phyloP scores from a whole-genome alignment of 2,113 vertebrate species.

The Platysteira castanea region DNA sequence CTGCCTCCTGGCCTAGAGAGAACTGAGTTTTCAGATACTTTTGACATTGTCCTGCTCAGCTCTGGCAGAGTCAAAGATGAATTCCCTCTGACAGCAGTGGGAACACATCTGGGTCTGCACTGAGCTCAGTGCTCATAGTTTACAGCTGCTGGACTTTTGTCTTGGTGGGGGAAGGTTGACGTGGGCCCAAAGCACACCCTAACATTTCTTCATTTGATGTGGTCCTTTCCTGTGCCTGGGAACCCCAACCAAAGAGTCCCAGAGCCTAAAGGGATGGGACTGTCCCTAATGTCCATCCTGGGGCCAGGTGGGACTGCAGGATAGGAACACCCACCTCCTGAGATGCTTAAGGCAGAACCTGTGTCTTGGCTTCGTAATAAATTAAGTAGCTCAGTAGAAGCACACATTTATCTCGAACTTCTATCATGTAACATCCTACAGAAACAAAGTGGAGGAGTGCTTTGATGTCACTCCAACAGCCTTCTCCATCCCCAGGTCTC shows the following conservation, averaged over 20 bases:
- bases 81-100: background rate
- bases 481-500: background rate
- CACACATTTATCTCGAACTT: background rate
- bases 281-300: background rate
- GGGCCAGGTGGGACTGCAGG: background rate
- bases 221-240: background rate
- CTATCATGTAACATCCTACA: background rate
- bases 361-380: background rate
- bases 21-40: background rate
- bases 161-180: background rate
- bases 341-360: background rate
- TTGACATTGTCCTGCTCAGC: background rate
- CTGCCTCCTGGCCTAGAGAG: background rate
- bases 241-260: fast-evolving
- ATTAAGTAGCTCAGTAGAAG: background rate
- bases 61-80: background rate
- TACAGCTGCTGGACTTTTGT: background rate
- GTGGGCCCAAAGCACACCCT: background rate
- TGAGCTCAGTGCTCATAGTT: background rate
- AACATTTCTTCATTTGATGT: background rate
- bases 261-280: background rate
- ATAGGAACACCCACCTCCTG: background rate
- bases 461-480: constrained; percentile 4
- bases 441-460: background rate
- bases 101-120: background rate